Base-by-base conservation (phyloP, 1,140 invertebrate species). In the Charaxes varanes region DNA sequence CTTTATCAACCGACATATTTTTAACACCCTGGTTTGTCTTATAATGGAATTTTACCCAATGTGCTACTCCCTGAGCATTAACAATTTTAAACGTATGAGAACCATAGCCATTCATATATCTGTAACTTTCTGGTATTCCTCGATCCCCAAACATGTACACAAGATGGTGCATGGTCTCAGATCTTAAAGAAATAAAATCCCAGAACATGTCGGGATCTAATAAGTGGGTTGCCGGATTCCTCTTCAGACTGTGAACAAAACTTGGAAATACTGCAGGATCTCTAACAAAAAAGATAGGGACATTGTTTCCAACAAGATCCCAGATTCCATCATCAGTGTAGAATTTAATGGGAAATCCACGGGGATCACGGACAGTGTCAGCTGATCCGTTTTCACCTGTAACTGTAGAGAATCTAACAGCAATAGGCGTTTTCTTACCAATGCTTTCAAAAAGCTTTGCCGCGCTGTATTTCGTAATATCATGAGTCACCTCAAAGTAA, bases 241-340 rank as follows among this genome's bases (percentile, higher is more conserved):
- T 88, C 76, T 98, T 98, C 79, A 98, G 96, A 0, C 94, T 95
- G 61, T 96, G 94, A 53, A 97, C 94, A 55, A 97, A 96, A 57
- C 91, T 93, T 4, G 94, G 93, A 84, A 98, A 98, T 7, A 97
- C 85, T 10, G 97, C 88, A 0, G 96, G 93, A 80, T 99, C 97
- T 18, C 96, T 89, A 50, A 98, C 92, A 73, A 98, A 98, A 86
- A 99, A 98, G 43, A 99, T 94, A 0, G 97, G 97, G 0, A 96
- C 98, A 67, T 98, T 98, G 76, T 98, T 98, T n/a, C 96, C 96
- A 21, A 97, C 95, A 38, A 98, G 76, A 87, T 99, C 97, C 96
- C 96, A 98, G 67, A 95, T 93, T 22, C 97, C 97, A 64, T 98
- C 94, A 45, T 98, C 96, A 3, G 97, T 97, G 76, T 98, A 98